phyloP scores from a whole-genome alignment of 2,797 vertebrate species.

The Anableps anableps region DNA sequence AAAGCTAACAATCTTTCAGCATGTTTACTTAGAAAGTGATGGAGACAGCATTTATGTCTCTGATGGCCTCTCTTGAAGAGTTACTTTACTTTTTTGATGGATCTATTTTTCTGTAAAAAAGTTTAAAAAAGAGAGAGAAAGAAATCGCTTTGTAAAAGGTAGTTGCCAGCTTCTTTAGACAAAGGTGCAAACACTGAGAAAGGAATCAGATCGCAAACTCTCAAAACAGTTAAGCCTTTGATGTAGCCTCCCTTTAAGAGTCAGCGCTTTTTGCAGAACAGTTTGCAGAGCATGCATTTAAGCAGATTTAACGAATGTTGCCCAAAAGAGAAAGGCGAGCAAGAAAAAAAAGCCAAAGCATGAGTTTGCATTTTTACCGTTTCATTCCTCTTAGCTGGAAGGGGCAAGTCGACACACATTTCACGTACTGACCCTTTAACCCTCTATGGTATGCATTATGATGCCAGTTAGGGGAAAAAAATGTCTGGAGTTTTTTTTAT shows the following conservation, averaged over 20 bases:
- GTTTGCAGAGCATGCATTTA: conserved; percentile 62
- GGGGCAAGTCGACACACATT: conserved; percentile 44
- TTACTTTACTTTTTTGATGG: conserved; percentile 78
- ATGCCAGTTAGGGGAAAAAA: background rate
- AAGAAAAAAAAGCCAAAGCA: conserved; percentile 81
- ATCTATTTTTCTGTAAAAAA: conserved; percentile 81
- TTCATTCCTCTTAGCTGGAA: conserved; percentile 56
- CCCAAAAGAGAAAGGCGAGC: conserved; percentile 68
- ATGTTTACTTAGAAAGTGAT: conserved; percentile 80
- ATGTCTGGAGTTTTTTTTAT: background rate
- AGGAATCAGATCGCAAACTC: conserved; percentile 38
- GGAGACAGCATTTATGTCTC: conserved; percentile 62
- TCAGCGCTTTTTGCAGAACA: conserved; percentile 62
- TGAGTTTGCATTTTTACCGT: conserved; percentile 76
- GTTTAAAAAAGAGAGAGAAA: conserved; percentile 16
- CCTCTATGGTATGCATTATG: conserved; percentile 8
- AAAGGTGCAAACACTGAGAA: conserved; percentile 54
- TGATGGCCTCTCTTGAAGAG: conserved; percentile 72
- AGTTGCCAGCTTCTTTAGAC: conserved; percentile 73
- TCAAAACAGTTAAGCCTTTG: conserved; percentile 66
- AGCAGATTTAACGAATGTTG: conserved; percentile 72
- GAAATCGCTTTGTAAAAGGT: conserved; percentile 68
- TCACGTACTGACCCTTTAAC: conserved; percentile 52
- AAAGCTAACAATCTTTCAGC: conserved; percentile 78
- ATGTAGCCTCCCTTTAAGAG: conserved; percentile 80